Base-by-base conservation (phyloP, 2,888 invertebrate species). In the Oscheius myriophilus region DNA sequence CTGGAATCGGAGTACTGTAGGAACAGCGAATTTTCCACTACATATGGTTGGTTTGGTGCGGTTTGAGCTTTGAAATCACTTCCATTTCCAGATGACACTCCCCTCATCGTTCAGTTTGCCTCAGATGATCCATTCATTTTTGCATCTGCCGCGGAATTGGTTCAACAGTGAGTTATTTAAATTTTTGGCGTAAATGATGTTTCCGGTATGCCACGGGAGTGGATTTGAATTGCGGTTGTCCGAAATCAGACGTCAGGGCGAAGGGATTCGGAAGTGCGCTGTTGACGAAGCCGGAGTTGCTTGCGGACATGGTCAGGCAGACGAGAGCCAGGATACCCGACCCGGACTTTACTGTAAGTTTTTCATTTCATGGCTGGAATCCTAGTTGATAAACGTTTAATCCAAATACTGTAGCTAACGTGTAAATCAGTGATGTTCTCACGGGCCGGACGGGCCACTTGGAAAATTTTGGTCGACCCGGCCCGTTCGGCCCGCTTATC, bases 151-250 rank as follows among this genome's bases (percentile, higher is more conserved):
- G 91, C 95, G 3, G 91, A 92, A 88, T 89, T 96, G 75, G 91
- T 95, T 43, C 91, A 92, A 77, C 92, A 92, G 90, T 92, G 21
- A 25, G 52, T 25, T 11, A 18, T 49, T 49, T 2, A 21, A 21
- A 4, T 9, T 12, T 42, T 25, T 45, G 12, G 9, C 14, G 3
- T 16, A 23, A 2, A 66, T 42, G 14, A 25, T 16, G 1, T 14
- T 74, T 63, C 81, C 92, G 92, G 16, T 93, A 92, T 89, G 91
- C 92, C 65, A 92, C 93, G 89, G 97, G 97, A 7, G 92, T 96
- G 1, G 97, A 97, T 89, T 89, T 97, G 43, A 97, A 97, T 87
- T 97, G 97, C 89, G 97, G 97, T 0, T 97, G 97, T 83, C 97
- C 97, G 0, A 97, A 97, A 88, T 87, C 87, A 86, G 89, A 83